Percentiles rank a stretch among this genome's conserved stretches.
Evolutionary conservation across 2,113 vertebrate genomes (phyloP).

Genomic region (Alaudala cheleensis): DNA sequence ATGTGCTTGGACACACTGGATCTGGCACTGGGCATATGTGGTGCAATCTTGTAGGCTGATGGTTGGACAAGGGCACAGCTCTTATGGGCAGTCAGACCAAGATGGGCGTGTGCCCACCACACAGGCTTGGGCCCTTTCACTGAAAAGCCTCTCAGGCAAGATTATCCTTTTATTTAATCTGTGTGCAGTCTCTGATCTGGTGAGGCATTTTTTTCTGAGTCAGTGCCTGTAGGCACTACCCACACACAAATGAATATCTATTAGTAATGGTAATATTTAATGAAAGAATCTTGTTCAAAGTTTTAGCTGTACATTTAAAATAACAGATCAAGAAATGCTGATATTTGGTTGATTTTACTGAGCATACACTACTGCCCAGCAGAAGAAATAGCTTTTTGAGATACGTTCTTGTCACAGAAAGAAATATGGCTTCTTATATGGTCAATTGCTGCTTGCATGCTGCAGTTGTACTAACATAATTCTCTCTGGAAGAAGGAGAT

Average conservation of each 20-base stretch:
- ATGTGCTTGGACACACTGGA: background rate
- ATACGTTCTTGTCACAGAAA: background rate
- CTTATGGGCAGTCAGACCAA: background rate
- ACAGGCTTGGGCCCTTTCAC: background rate
- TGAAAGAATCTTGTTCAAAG: background rate
- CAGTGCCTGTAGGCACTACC: slow-evolving; percentile 3
- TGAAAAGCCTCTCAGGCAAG: background rate
- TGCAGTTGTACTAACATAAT: background rate
- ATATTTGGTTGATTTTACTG: background rate
- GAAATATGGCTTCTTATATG: background rate
- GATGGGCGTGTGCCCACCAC: fast-evolving
- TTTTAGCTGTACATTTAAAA: background rate
- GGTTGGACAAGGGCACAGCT: background rate
- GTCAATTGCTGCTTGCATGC: background rate
- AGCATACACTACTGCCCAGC: background rate
- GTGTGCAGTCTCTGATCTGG: background rate
- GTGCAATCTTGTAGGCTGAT: background rate
- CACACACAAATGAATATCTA: slow-evolving; percentile 17
- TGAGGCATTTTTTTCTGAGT: slow-evolving; percentile 1
- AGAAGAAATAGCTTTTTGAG: background rate
- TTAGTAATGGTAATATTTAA: slow-evolving; percentile 52
- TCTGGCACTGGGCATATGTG: background rate
- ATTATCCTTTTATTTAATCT: background rate
- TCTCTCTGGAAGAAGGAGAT: background rate
- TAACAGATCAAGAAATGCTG: background rate